phyloP scores from a whole-genome alignment of 2,113 vertebrate genomes.

The Nyctereutes procyonoides region DNA sequence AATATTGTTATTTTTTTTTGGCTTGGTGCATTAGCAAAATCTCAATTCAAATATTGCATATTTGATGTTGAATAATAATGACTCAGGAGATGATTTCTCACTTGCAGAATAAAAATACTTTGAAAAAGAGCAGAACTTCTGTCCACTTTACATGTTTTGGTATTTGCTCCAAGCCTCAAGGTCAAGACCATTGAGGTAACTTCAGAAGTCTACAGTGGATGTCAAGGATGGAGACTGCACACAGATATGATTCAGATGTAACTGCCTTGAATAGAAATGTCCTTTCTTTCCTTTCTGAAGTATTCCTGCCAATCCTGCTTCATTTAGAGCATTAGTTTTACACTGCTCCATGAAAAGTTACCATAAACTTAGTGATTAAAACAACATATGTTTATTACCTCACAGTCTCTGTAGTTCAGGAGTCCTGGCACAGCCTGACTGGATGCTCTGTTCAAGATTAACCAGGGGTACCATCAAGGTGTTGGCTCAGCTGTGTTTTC shows the following conservation, averaged over 20 bases:
- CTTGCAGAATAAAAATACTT: conserved; percentile 62
- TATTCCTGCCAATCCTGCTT: not conserved
- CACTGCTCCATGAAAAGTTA: not conserved
- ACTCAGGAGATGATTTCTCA: conserved; percentile 61
- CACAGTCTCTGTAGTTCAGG: not conserved
- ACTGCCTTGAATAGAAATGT: not conserved
- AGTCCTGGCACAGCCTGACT: not conserved
- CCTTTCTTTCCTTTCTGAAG: not conserved
- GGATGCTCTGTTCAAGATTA: not conserved
- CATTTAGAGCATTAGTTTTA: not conserved
- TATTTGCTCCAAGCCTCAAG: conserved; percentile 34
- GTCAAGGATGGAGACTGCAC: not conserved
- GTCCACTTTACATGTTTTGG: not conserved
- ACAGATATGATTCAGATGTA: not conserved
- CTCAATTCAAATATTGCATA: conserved; percentile 63
- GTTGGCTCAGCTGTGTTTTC: not conserved
- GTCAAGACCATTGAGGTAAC: not conserved
- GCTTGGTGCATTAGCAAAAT: conserved; percentile 56
- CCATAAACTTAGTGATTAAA: not conserved
- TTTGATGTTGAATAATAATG: conserved; percentile 73
- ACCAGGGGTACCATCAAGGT: not conserved
- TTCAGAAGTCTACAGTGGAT: not conserved
- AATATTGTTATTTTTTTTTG: conserved; percentile 46
- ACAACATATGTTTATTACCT: not conserved
- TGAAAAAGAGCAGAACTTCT: conserved; percentile 25